Evolutionary conservation across 1,140 invertebrate species (phyloP).

Genomic region (Tetramorium alpestre): DNA sequence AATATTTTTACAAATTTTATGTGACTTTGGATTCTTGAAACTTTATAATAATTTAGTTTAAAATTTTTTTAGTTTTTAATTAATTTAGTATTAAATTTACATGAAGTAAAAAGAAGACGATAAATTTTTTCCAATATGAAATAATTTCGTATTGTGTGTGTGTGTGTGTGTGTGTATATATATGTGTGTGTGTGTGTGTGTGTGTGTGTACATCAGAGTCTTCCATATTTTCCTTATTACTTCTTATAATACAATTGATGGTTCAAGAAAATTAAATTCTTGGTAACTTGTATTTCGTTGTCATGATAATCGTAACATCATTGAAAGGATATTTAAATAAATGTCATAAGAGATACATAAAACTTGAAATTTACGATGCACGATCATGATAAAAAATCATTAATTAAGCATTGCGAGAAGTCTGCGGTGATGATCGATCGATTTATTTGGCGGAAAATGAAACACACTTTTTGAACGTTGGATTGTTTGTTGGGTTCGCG

Average conservation of each 20-base stretch:
- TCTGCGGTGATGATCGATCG: background rate
- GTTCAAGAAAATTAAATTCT: background rate
- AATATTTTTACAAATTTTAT: background rate
- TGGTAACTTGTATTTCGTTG: background rate
- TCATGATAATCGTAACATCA: background rate
- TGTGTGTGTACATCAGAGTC: background rate
- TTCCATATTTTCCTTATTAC: background rate
- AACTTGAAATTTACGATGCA: background rate
- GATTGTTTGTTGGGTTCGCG: background rate
- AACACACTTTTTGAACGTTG: slow-evolving; percentile 5
- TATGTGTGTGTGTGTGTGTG: background rate
- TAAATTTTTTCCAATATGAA: background rate
- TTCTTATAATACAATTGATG: background rate
- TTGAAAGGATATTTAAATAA: too few species aligned
- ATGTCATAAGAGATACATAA: background rate
- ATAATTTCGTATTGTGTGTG: background rate
- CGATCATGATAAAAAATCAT: background rate
- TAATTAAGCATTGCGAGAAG: background rate
- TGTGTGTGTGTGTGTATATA: too few species aligned
- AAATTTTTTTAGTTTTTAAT: too few species aligned
- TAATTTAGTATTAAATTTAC: background rate
- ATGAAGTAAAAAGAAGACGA: background rate
- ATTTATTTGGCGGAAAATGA: slow-evolving; percentile 22
- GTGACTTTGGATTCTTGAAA: background rate
- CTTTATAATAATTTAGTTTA: background rate